A percentile compares a stretch with the other conserved stretches of the same genome.
Evolutionary conservation across 2,888 invertebrate genomes (phyloP).

Genomic region (Buathra laborator): DNA sequence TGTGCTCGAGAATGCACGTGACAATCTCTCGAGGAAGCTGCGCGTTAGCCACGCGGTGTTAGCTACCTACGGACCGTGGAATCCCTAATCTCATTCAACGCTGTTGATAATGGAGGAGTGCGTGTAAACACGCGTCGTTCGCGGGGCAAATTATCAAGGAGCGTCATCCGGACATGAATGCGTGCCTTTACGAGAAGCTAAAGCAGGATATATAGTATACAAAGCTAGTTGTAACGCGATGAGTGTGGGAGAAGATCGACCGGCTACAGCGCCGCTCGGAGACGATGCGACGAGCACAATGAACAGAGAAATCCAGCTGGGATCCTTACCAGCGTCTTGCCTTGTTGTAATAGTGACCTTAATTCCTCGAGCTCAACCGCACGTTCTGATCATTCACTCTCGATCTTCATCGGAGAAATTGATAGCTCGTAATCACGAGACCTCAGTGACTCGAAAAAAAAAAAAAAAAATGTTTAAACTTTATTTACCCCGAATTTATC

Average conservation of each 20-base stretch:
- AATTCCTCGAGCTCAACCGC: constrained; percentile 31
- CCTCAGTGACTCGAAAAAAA: neutral
- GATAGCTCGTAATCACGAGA: constrained; percentile 9
- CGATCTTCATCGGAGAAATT: constrained; percentile 13
- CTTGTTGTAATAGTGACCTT: constrained; percentile 47
- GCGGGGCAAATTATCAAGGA: constrained; percentile 68
- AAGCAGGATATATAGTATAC: constrained; percentile 37
- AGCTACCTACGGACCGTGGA: constrained; percentile 57
- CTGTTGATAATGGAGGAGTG: constrained; percentile 69
- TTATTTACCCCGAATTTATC: neutral
- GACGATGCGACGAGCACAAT: constrained; percentile 45
- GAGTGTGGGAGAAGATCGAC: constrained; percentile 44
- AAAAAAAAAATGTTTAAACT: neutral
- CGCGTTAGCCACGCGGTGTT: constrained; percentile 38
- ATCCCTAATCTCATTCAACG: constrained; percentile 69
- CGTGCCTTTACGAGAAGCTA: constrained; percentile 48
- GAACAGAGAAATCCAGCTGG: constrained; percentile 44
- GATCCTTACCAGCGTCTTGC: constrained; percentile 7
- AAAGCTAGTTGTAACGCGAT: constrained; percentile 1
- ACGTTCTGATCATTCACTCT: neutral
- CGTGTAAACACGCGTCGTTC: constrained; percentile 70
- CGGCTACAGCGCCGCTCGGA: constrained; percentile 38
- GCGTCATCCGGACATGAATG: constrained; percentile 60
- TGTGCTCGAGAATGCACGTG: constrained; percentile 58
- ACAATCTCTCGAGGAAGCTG: constrained; percentile 63